phyloP scores from a whole-genome alignment of 2,888 invertebrate species.

The Polietes domitor region DNA sequence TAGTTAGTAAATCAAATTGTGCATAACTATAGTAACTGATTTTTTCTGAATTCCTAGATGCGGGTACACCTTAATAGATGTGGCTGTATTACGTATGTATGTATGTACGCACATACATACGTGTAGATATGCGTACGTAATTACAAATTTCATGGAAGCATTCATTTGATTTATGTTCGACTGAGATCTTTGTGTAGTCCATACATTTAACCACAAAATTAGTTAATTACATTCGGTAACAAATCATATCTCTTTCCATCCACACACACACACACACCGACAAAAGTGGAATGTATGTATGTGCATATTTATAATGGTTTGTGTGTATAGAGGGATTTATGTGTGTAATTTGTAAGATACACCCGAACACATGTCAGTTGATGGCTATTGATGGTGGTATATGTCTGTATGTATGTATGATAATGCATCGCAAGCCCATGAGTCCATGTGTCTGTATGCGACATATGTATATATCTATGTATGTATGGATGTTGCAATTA shows the following conservation, averaged over 20 bases:
- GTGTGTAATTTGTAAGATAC: conserved; percentile 8
- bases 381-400: not conserved
- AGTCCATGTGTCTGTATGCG: not conserved
- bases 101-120: not conserved
- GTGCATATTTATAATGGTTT: not conserved
- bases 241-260: conserved; percentile 39
- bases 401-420: too few relatives aligned
- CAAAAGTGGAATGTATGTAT: not conserved
- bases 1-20: too few relatives aligned
- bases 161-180: conserved; percentile 9
- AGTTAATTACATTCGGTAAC: conserved; percentile 60
- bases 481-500: not conserved
- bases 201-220: conserved; percentile 48
- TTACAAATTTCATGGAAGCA: not conserved
- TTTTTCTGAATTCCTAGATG: too few relatives aligned
- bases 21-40: too few relatives aligned
- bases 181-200: conserved; percentile 3
- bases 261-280: not conserved
- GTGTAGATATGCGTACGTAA: not conserved
- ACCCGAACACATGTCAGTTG: not conserved
- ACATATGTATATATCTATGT: not conserved
- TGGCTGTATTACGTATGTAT: not conserved
- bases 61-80: too few relatives aligned
- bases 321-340: not conserved
- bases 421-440: not conserved